Base-by-base conservation (phyloP, 64 coral and sea anemone species). In the Actinia tenebrosa region DNA sequence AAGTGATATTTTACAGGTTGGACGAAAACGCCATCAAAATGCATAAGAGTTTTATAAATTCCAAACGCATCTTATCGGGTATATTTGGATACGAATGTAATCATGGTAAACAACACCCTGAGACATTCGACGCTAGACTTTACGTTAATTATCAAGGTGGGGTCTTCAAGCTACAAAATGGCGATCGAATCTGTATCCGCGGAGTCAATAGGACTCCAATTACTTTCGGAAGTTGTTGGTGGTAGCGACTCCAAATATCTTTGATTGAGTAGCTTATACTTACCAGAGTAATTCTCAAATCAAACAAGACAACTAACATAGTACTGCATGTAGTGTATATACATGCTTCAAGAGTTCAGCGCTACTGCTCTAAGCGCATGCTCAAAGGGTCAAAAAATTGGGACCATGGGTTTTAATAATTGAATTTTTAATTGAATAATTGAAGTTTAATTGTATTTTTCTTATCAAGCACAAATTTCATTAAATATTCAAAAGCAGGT, bases 71-170 rank as follows among this genome's bases (percentile, higher is more conserved):
- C 5, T 45, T 94, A 60, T 64, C 44, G 60, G 90, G 92, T 54
- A 53, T 68, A 44, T 50, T 71, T 10, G 86, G 92, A 53, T 50
- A 71, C 68, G 77, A 55, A 26, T 46, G 3, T 17, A 16, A 53
- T 1, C 20, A 45, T 20, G 7, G 50, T 18, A 18, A 7, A 53
- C 22, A 78, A 7, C 56, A 22, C 22, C 5, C 47, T 7, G 77
- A 16, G 19, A 89, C 86, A 15, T 59, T 85, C 71, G 83, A 93
- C 87, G 71, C 92, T 59, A 90, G 30, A 37, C 30, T n/a, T n/a
- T n/a, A n/a, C n/a, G n/a, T n/a, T n/a, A n/a, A 90, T 66, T 94
- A 90, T 84, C 92, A 94, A 52, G 88, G 83, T 44, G 92, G 88
- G 0, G 85, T 90, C 20, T 94, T 94, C 68, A 71, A 59, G 20